Percentiles rank a stretch among this genome's conserved stretches.
Conservation (phyloP, 2,113 vertebrate species). For the Gadus chalcogrammus region DNA sequence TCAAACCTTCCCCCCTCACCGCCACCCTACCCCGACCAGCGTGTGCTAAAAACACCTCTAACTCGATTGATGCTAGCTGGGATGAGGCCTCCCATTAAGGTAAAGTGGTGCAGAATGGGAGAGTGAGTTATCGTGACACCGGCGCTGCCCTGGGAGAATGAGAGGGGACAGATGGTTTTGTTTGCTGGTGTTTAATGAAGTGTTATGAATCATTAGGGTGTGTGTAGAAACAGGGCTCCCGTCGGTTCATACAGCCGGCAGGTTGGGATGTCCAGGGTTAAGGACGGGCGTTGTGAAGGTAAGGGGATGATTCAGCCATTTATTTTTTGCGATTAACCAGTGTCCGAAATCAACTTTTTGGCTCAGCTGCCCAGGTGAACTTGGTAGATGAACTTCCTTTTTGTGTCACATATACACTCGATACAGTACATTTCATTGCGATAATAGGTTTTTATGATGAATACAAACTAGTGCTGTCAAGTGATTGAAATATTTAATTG, state of each 20-base stretch:
- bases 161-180: conserved; percentile 62
- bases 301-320: too few relatives aligned
- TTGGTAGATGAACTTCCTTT: too few relatives aligned
- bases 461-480: too few relatives aligned
- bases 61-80: conserved; percentile 58
- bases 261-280: conserved; percentile 19
- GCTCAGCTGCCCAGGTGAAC: too few relatives aligned
- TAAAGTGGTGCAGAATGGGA: conserved; percentile 57
- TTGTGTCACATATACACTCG: too few relatives aligned
- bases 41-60: conserved; percentile 35
- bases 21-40: conserved; percentile 32
- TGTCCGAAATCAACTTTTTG: too few relatives aligned
- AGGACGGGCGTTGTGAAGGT: conserved; percentile 38
- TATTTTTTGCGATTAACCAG: too few relatives aligned
- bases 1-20: conserved; percentile 32
- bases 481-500: too few relatives aligned
- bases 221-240: conserved; percentile 17
- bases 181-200: conserved; percentile 61
- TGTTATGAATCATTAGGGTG: conserved; percentile 53
- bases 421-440: too few relatives aligned
- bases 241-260: conserved; percentile 34
- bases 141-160: conserved; percentile 51
- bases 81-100: conserved; percentile 59
- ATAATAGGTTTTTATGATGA: too few relatives aligned
- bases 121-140: conserved; percentile 66